Conservation (phyloP, 2,797 vertebrate genomes). For the Amniataba percoides region DNA sequence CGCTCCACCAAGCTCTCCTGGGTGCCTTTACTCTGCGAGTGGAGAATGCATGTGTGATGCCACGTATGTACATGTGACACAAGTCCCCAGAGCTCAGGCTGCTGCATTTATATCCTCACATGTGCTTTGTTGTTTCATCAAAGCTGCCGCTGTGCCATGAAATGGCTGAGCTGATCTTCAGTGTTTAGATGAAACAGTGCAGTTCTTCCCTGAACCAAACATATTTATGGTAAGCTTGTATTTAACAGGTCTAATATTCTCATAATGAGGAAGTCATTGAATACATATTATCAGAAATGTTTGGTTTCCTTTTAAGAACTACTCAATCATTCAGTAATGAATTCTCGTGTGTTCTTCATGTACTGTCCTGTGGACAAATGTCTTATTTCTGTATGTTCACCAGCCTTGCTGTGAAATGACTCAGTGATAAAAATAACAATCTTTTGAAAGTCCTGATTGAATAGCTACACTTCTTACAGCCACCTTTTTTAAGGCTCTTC, state of each 20-base stretch:
- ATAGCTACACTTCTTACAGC: background rate
- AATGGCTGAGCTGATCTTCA: background rate
- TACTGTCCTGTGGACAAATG: background rate
- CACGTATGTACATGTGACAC: conserved; percentile 20
- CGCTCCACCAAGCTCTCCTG: conserved; percentile 26
- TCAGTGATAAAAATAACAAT: too few relatives aligned
- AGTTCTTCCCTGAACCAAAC: background rate
- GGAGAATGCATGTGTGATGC: conserved; percentile 33
- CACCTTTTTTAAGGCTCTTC: background rate
- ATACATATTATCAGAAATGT: background rate
- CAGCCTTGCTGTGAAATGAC: background rate
- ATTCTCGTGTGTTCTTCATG: background rate
- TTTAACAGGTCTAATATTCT: background rate
- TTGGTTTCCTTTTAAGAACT: background rate
- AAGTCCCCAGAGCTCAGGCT: conserved; percentile 24
- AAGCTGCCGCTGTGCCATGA: conserved; percentile 8
- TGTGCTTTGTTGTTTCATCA: conserved; percentile 31
- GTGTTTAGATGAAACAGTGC: background rate
- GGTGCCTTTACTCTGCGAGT: background rate
- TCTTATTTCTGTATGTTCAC: background rate
- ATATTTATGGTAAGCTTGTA: background rate
- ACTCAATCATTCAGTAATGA: background rate
- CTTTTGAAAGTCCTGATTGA: background rate
- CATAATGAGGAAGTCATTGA: background rate
- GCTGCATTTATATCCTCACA: conserved; percentile 16